Evolutionary conservation across 1,140 invertebrate genomes (phyloP).

Genomic region (Drosophila kanapiae): DNA sequence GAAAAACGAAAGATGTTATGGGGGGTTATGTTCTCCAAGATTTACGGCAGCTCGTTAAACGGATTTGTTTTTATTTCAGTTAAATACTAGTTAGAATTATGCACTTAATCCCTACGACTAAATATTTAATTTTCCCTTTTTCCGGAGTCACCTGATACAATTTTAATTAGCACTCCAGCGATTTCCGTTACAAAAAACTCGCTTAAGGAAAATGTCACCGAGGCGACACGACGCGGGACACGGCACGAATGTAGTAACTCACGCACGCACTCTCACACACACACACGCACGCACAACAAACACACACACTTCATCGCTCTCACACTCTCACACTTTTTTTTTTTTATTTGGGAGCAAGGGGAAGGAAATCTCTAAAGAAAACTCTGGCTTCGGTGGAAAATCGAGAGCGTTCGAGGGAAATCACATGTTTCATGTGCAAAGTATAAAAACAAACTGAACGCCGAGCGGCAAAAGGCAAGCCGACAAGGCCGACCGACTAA

Average conservation of each 20-base stretch:
- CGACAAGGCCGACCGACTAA: constrained; percentile 41
- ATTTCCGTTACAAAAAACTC: constrained; percentile 56
- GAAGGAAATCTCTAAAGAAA: constrained; percentile 69
- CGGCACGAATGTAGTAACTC: constrained; percentile 28
- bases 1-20: not conserved
- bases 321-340: constrained; percentile 2
- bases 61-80: constrained; percentile 6
- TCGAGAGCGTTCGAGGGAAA: constrained; percentile 61
- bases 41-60: constrained; percentile 28
- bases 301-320: constrained; percentile 19
- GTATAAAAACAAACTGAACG: constrained; percentile 82
- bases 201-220: constrained; percentile 36
- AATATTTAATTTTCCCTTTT: not conserved
- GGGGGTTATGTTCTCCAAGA: constrained; percentile 7
- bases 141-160: constrained; percentile 27
- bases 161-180: constrained; percentile 49
- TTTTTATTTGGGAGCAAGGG: constrained; percentile 14
- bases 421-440: constrained; percentile 83
- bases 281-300: constrained; percentile 21
- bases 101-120: constrained; percentile 12
- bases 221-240: constrained; percentile 22
- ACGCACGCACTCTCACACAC: constrained; percentile 33
- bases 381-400: constrained; percentile 62
- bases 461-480: constrained; percentile 31
- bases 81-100: constrained; percentile 15